phyloP scores from a whole-genome alignment of 2,888 invertebrate species.

The Rotaria socialis region DNA sequence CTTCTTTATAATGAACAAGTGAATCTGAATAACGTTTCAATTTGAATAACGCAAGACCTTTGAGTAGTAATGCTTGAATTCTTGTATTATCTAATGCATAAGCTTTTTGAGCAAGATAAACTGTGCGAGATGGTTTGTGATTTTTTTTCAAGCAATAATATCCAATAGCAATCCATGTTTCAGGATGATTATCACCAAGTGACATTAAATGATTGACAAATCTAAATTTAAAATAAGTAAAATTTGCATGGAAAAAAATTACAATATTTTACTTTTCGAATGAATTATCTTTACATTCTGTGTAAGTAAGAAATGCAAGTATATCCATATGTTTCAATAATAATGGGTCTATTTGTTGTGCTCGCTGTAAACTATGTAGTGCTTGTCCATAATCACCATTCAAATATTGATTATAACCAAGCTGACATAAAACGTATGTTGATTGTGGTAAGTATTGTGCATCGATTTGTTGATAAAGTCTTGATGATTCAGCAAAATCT shows the following conservation, averaged over 20 bases:
- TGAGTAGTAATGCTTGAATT: slow-evolving; percentile 71
- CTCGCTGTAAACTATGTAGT: slow-evolving; percentile 62
- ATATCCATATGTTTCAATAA: slow-evolving; percentile 67
- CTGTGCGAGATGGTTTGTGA: slow-evolving; percentile 67
- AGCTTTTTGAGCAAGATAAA: slow-evolving; percentile 72
- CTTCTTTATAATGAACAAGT: slow-evolving; percentile 68
- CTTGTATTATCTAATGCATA: slow-evolving; percentile 67
- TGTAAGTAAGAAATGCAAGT: slow-evolving; percentile 10
- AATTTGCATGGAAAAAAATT: background rate
- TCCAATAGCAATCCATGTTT: slow-evolving; percentile 74
- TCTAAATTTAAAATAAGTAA: slow-evolving; percentile 49
- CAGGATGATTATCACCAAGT: slow-evolving; percentile 65
- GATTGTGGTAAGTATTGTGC: slow-evolving; percentile 65
- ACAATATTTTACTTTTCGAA: slow-evolving; percentile 10
- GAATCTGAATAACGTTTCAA: slow-evolving; percentile 69
- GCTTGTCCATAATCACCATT: slow-evolving; percentile 70
- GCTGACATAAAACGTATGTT: slow-evolving; percentile 67
- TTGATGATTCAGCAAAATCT: background rate
- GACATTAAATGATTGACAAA: slow-evolving; percentile 63
- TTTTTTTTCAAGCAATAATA: slow-evolving; percentile 68
- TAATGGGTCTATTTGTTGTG: slow-evolving; percentile 63
- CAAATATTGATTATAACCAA: slow-evolving; percentile 72
- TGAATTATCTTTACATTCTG: background rate
- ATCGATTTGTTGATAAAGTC: background rate
- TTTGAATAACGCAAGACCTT: slow-evolving; percentile 69